Percentiles rank a stretch among this genome's conserved stretches.
Evolutionary conservation across 2,888 invertebrate species (phyloP).

Genomic region (Creontiades dilutus): DNA sequence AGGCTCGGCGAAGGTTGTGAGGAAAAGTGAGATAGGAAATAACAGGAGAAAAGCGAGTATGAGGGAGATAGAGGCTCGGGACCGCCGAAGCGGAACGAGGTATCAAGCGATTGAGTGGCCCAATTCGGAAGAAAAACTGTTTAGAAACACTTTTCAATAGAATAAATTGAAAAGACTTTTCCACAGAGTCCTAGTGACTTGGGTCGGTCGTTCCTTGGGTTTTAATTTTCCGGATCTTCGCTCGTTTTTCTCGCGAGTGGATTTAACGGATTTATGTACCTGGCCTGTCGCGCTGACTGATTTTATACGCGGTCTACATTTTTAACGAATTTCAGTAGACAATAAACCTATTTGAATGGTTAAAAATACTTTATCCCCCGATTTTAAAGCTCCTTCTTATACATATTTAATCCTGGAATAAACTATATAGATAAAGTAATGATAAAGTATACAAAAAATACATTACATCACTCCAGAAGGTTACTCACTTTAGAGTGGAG

Average conservation of each 20-base stretch:
- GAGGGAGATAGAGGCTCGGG: background rate
- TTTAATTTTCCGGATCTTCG: background rate
- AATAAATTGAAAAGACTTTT: slow-evolving; percentile 14
- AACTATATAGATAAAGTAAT: too few relatives aligned
- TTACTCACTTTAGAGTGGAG: too few relatives aligned
- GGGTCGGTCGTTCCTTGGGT: background rate
- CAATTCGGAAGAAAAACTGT: slow-evolving; percentile 2
- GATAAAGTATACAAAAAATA: too few relatives aligned
- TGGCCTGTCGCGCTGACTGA: too few relatives aligned
- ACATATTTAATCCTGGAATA: too few relatives aligned
- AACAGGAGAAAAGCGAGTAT: background rate
- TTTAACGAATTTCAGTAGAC: too few relatives aligned
- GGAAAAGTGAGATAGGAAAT: background rate
- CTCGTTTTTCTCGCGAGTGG: background rate
- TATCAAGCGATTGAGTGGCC: background rate
- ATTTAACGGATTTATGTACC: too few relatives aligned
- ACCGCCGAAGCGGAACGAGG: background rate
- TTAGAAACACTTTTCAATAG: slow-evolving; percentile 29
- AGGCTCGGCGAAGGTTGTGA: background rate
- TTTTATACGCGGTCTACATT: too few relatives aligned
- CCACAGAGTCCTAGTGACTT: background rate
- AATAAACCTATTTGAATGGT: too few relatives aligned
- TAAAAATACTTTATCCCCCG: too few relatives aligned
- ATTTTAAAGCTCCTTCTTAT: too few relatives aligned
- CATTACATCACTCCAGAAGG: too few relatives aligned